Evolutionary conservation across 2,113 vertebrate genomes (phyloP).

Genomic region (Formicarius rufipectus): DNA sequence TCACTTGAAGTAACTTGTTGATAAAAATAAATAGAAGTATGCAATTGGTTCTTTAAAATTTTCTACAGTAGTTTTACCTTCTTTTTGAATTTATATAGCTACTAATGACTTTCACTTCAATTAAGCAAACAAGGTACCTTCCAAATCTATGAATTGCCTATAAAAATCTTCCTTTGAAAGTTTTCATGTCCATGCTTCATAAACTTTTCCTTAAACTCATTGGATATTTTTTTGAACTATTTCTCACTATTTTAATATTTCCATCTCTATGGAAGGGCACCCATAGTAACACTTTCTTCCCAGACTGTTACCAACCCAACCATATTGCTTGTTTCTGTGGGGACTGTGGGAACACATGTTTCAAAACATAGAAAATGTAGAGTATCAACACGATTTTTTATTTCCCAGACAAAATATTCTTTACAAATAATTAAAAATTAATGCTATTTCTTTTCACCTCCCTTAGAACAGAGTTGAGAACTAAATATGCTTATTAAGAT

Average conservation of each 20-base stretch:
- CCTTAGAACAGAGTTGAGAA: background rate
- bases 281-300: no score
- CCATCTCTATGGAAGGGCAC: background rate
- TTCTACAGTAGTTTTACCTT: background rate
- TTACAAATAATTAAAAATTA: background rate
- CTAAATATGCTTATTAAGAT: background rate
- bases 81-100: background rate
- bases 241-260: background rate
- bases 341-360: background rate
- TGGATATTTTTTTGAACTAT: background rate
- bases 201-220: background rate
- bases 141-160: background rate
- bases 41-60: background rate
- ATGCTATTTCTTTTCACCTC: background rate
- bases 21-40: fast-evolving
- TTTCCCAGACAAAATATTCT: background rate
- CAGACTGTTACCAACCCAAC: background rate
- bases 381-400: background rate
- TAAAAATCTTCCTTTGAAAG: background rate
- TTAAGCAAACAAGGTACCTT: background rate
- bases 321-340: background rate
- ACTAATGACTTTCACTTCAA: background rate
- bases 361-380: background rate
- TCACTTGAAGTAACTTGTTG: no score
- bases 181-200: background rate